phyloP scores from a whole-genome alignment of 2,113 vertebrate genomes.

The Jaculus jaculus region DNA sequence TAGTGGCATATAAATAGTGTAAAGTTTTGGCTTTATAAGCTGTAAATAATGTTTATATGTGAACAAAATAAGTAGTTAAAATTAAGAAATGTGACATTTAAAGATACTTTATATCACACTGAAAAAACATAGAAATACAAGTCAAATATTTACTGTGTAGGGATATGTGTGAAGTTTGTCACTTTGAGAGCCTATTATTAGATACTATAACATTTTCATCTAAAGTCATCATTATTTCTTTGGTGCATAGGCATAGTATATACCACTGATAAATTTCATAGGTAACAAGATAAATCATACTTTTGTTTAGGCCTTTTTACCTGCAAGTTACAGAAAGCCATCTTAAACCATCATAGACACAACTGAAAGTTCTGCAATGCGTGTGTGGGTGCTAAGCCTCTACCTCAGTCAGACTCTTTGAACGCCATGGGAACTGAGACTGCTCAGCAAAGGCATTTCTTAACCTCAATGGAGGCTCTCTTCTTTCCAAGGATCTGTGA shows the following conservation, averaged over 20 bases:
- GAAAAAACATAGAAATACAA: not conserved
- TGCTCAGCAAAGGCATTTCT: not conserved
- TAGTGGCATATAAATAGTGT: not conserved
- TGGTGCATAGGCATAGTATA: not conserved
- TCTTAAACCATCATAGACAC: not conserved
- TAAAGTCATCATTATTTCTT: not conserved
- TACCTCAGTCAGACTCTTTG: not conserved
- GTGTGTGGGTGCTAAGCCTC: not conserved
- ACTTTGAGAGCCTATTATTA: not conserved
- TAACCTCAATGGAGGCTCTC: not conserved
- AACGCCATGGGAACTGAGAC: not conserved
- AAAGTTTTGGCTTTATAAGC: slow-evolving; percentile 27
- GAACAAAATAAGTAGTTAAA: slow-evolving; percentile 1
- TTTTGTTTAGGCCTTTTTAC: not conserved
- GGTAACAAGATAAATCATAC: not conserved
- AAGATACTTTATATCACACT: not conserved
- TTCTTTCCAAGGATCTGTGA: not conserved
- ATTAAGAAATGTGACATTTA: slow-evolving; percentile 5
- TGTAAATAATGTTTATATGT: not conserved
- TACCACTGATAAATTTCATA: not conserved
- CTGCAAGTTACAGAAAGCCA: not conserved
- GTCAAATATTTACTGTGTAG: slow-evolving; percentile 14
- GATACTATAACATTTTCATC: not conserved
- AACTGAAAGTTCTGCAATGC: not conserved
- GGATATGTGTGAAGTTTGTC: not conserved